Conservation (phyloP, 2,797 vertebrate species). For the Adrianichthys oophorus region DNA sequence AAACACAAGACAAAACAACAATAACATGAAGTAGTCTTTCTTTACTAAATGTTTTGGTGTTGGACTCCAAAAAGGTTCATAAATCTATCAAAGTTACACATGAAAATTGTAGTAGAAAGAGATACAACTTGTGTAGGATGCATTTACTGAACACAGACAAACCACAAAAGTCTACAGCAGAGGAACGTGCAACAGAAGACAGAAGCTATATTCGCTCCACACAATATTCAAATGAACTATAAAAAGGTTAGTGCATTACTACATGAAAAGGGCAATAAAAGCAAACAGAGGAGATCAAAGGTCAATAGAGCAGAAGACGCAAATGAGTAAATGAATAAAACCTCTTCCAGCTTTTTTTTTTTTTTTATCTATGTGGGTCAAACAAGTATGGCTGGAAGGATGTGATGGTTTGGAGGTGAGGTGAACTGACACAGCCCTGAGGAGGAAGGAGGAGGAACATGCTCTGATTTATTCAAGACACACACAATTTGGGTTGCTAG, state of each 20-base stretch:
- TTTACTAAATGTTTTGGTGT: too few relatives aligned
- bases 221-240: background rate
- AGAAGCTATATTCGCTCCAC: constrained; percentile 4
- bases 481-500: constrained; percentile 71
- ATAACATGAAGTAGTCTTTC: too few relatives aligned
- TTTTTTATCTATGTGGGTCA: constrained; percentile 3
- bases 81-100: too few relatives aligned
- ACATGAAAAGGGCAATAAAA: constrained; percentile 6
- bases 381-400: constrained; percentile 13
- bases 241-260: constrained; percentile 5
- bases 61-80: too few relatives aligned
- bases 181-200: constrained; percentile 31
- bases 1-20: too few relatives aligned
- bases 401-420: constrained; percentile 29
- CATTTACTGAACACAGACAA: constrained; percentile 42
- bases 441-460: constrained; percentile 40
- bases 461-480: constrained; percentile 62
- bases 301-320: constrained; percentile 6
- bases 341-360: background rate
- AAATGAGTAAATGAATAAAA: constrained; percentile 21
- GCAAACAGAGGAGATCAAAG: constrained; percentile 9
- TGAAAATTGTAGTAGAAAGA: too few relatives aligned
- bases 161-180: constrained; percentile 33
- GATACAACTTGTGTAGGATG: constrained; percentile 40
- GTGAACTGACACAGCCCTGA: constrained; percentile 44